phyloP scores from a whole-genome alignment of 2,113 vertebrate species.

The Pituophis catenifer region DNA sequence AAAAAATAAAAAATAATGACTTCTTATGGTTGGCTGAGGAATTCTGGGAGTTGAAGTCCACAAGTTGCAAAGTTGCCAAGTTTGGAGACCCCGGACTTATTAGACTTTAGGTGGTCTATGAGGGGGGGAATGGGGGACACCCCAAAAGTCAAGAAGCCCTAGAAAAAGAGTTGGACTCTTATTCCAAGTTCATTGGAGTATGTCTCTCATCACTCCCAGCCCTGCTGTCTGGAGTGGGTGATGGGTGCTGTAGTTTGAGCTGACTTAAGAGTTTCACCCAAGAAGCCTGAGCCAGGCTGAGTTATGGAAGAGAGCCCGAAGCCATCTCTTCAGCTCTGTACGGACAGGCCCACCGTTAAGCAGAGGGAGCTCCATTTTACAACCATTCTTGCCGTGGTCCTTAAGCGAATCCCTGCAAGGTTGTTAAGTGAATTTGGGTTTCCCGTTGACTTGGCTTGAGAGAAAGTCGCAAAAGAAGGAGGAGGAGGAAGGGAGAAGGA shows the following conservation, averaged over 20 bases:
- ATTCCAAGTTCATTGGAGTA: not conserved
- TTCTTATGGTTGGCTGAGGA: too few species aligned
- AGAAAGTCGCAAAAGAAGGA: too few species aligned
- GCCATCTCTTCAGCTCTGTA: not conserved
- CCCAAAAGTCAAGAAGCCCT: not conserved
- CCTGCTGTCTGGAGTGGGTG: not conserved
- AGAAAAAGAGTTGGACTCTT: not conserved
- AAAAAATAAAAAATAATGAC: not conserved
- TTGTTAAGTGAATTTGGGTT: too few species aligned
- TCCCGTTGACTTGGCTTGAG: too few species aligned
- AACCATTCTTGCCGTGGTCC: too few species aligned
- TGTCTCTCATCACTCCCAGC: not conserved
- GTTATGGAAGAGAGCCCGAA: too few species aligned
- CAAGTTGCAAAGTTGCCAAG: too few species aligned
- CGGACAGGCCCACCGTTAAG: not conserved
- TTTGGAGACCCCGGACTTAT: too few species aligned
- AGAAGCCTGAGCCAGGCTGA: not conserved
- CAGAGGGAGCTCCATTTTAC: not conserved
- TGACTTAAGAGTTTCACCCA: not conserved
- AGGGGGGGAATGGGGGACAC: not conserved
- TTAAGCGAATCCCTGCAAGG: too few species aligned
- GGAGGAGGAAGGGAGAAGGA: too few species aligned
- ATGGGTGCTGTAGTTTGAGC: not conserved
- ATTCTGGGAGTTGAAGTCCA: too few species aligned
- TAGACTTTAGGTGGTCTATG: not conserved